Evolutionary conservation across 2,888 invertebrate genomes (phyloP).

Genomic region (Sinohyriopsis cumingii): DNA sequence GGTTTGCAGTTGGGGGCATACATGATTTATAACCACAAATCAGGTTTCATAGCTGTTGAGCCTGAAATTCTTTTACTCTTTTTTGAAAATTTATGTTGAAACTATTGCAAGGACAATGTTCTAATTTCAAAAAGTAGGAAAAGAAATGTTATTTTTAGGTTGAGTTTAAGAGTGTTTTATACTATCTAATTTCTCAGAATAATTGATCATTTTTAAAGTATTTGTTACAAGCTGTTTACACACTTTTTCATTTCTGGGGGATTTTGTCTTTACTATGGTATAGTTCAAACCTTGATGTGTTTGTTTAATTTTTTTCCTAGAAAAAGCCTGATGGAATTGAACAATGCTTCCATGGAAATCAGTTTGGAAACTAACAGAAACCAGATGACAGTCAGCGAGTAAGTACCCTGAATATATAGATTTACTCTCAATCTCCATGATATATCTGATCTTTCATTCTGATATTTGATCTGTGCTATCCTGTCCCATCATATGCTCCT

Average conservation of each 20-base stretch:
- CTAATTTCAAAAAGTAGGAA: no score
- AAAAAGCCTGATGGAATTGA: slow-evolving; percentile 89
- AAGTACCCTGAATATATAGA: slow-evolving; percentile 33
- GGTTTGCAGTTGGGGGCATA: no score
- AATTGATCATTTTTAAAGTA: neutral
- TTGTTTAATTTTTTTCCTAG: slow-evolving; percentile 59
- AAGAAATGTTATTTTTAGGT: no score
- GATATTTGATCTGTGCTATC: neutral
- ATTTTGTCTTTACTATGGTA: neutral
- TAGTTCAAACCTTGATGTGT: no score
- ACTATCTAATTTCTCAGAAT: neutral
- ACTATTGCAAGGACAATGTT: no score
- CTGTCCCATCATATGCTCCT: no score
- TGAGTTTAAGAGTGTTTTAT: no score
- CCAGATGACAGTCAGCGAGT: slow-evolving; percentile 90
- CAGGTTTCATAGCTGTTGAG: no score
- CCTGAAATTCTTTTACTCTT: no score
- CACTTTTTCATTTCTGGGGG: neutral
- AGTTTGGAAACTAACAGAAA: slow-evolving; percentile 92
- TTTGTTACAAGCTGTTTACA: neutral
- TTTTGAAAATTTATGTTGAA: no score
- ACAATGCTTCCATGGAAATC: slow-evolving; percentile 88
- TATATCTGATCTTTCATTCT: neutral
- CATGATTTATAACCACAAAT: no score
- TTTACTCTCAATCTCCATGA: neutral